Conservation (phyloP, 2,888 invertebrate species). For the Mycalesis mineus region DNA sequence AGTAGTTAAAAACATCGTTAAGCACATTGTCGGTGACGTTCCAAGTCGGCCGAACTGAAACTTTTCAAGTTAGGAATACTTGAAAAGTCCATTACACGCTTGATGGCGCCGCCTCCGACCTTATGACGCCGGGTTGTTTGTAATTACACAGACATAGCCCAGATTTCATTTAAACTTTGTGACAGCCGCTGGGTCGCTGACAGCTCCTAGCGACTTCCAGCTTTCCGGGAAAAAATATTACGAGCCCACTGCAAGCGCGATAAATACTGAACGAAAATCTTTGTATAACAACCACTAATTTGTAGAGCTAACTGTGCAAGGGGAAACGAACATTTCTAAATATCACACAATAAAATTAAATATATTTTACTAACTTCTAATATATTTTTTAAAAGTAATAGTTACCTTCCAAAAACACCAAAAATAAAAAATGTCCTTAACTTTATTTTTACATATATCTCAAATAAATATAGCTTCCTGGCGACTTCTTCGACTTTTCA, state of each 20-base stretch:
- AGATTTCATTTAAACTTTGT: constrained; percentile 73
- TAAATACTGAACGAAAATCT: not conserved
- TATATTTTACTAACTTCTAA: no score
- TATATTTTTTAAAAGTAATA: no score
- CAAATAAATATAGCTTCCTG: no score
- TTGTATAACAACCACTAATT: not conserved
- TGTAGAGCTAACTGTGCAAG: no score
- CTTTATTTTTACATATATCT: no score
- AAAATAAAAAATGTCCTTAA: no score
- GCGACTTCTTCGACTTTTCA: no score
- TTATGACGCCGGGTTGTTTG: constrained; percentile 63
- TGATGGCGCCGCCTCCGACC: constrained; percentile 60
- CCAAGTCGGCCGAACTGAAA: constrained; percentile 63
- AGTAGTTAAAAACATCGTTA: constrained; percentile 75
- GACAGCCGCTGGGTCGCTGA: constrained; percentile 49
- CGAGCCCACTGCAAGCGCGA: not conserved
- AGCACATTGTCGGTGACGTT: constrained; percentile 71
- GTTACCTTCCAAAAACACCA: no score
- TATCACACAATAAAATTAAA: no score
- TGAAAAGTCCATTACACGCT: constrained; percentile 76
- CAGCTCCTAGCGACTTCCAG: not conserved
- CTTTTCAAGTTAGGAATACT: constrained; percentile 75
- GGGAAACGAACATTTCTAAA: no score
- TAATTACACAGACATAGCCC: constrained; percentile 67
- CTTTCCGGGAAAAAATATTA: not conserved